phyloP scores from a whole-genome alignment of 1,140 invertebrate genomes.

The Stenopsyche tienmushanensis region DNA sequence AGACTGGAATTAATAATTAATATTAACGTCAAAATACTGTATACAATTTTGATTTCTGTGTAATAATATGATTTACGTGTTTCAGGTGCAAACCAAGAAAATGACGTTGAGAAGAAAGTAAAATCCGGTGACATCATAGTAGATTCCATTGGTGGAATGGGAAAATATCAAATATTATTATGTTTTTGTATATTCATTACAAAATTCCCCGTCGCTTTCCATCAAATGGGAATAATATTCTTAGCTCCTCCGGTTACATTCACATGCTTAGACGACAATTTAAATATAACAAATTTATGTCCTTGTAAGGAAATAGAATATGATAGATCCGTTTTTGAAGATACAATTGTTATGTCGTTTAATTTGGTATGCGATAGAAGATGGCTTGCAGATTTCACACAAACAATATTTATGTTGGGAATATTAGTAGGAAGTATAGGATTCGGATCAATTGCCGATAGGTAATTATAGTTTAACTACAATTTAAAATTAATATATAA shows the following conservation, averaged over 20 bases:
- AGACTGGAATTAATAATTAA: too few species aligned
- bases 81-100: not conserved
- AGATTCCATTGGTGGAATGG: conserved; percentile 64
- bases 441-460: conserved; percentile 55
- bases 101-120: not conserved
- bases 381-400: conserved; percentile 67
- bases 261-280: conserved; percentile 46
- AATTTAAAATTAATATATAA: conserved; percentile 2
- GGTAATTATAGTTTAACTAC: too few species aligned
- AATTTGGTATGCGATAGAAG: conserved; percentile 67
- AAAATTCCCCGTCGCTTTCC: conserved; percentile 72
- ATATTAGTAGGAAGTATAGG: conserved; percentile 50
- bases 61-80: not conserved
- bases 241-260: conserved; percentile 59
- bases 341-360: conserved; percentile 73
- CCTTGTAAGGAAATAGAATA: conserved; percentile 61
- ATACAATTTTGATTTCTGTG: too few species aligned
- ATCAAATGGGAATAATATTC: conserved; percentile 67
- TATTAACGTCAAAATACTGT: too few species aligned
- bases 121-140: conserved; percentile 50
- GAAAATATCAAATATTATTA: conserved; percentile 67
- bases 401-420: conserved; percentile 57
- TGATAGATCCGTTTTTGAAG: conserved; percentile 63
- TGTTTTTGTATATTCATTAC: conserved; percentile 63
- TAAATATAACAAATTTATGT: conserved; percentile 44